Evolutionary conservation across 2,113 vertebrate species (phyloP).

Genomic region (Lepus timidus): DNA sequence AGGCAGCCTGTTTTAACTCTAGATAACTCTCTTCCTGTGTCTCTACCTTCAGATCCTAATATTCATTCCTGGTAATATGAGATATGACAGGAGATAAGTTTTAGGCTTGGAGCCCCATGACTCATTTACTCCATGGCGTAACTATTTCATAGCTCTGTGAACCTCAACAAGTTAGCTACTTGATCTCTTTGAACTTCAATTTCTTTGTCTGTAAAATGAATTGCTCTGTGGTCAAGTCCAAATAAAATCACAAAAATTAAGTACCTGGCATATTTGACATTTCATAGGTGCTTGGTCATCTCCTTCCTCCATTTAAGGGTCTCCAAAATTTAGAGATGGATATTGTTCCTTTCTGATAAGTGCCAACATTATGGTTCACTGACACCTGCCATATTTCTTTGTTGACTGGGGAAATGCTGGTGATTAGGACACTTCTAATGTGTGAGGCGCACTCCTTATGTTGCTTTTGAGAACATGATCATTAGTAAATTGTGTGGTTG

Average conservation of each 20-base stretch:
- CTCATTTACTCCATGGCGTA: not conserved
- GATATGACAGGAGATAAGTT: not conserved
- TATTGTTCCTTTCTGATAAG: not conserved
- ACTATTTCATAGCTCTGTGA: constrained; percentile 5
- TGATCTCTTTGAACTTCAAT: constrained; percentile 6
- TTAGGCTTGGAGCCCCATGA: not conserved
- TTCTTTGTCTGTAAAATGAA: constrained; percentile 31
- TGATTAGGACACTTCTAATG: not conserved
- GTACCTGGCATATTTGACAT: not conserved
- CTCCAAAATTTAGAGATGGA: constrained; percentile 14
- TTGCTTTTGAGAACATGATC: constrained; percentile 36
- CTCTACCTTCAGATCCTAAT: not conserved
- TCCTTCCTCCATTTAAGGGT: not conserved
- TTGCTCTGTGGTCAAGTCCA: not conserved
- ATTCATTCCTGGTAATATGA: not conserved
- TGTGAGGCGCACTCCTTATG: not conserved
- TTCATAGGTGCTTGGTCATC: not conserved
- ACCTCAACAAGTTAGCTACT: not conserved
- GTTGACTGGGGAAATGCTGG: not conserved
- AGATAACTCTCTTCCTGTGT: not conserved
- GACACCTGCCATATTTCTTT: not conserved
- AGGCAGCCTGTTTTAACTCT: not conserved
- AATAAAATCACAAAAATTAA: constrained; percentile 13
- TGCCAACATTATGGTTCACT: not conserved
- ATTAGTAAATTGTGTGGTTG: constrained; percentile 6